Evolutionary conservation across 2,113 vertebrate genomes (phyloP), one percentile per base, ranked within the genome.

Genomic region (Puntigrus tetrazona): DNA sequence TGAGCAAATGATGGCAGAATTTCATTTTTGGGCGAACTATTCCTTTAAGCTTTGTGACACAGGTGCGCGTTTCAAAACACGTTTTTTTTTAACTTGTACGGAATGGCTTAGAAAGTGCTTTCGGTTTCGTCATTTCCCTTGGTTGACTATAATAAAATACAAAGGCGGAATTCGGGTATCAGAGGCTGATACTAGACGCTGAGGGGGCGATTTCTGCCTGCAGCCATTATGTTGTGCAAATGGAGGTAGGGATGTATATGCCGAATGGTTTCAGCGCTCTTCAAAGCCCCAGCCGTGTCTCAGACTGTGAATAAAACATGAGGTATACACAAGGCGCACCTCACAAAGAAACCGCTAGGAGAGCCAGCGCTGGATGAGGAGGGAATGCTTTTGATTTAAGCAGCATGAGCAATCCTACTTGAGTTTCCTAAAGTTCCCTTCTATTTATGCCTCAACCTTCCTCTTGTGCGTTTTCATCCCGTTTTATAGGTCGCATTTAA

Each of bases 301-400:
- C 59, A 87, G 90, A 86, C 86, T 88, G 88, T 95, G 94, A 94
- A 94, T 94, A 93, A 94, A 93, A 94, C 93, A 94, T 94, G 88
- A 94, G 89, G 86, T 25, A 61, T 88, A 92, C 90, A 90, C 80
- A 72, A 75, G 77, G 87, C 83, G 85, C 76, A 41, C 85, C 83
- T 91, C 78, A 76, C 73, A 88, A 83, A 90, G 84, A 88, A 86
- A 87, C 85, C 84, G 81, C 87, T 88, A 78, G 84, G 86, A 86
- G 84, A 90, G 84, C 88, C 85, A 90, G 78, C 89, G 87, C 82
- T n/a, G 87, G 89, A 93, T 87, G 88, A 93, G 89, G 77, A 82
- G 79, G 84, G 87, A 91, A 90, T 73, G 80, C 80, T 87, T 93
- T 92, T 92, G 91, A 94, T 92, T 91, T 89, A 82, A 90, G 78